Base-by-base conservation (phyloP, 2,888 invertebrate species). In the Drosophila macrothrix region DNA sequence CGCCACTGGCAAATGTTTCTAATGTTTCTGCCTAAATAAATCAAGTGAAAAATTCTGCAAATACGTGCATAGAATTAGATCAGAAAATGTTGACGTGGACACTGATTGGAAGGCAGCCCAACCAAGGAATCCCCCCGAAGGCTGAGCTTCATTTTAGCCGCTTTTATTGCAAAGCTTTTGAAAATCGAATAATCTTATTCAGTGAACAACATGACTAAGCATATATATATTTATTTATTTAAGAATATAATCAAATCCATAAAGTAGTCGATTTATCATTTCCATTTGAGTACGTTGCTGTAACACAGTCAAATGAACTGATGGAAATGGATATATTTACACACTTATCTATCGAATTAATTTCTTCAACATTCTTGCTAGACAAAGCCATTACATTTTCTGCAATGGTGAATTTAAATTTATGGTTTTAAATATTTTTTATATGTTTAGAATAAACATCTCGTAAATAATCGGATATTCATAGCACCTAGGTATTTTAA, bases 21-120 rank as follows among this genome's bases (percentile, higher is more conserved):
- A 74, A 80, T 72, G 75, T 56, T 88, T 82, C 75, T 73, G 64
- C 66, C 88, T 60, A 76, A 83, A 68, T 78, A 86, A 88, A 87
- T 90, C 89, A 87, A 76, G 70, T 74, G 82, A 76, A 72, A 86
- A 88, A 83, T 83, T 78, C 83, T 83, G 87, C 73, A 74, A 82
- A 89, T 72, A 53, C 50, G 46, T 50, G 46, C 25, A 29, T 43
- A 22, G 68, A 80, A 80, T 74, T 68, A 55, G 82, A 79, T 71
- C 82, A 78, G 31, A 22, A 67, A 74, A 50, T 58, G 43, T 22
- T 35, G 53, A 14, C 28, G 16, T 7, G 29, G 49, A 74, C 46
- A 41, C 63, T 61, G 53, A 63, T 60, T 53, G 37, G 22, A 14
- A 16, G 39, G 39, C 50, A 14, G 12, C 10, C 53, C 19, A 28